Percentiles rank a stretch among this genome's conserved stretches.
phyloP scores from a whole-genome alignment of 1,140 invertebrate species.

The Macrobrachium rosenbergii region DNA sequence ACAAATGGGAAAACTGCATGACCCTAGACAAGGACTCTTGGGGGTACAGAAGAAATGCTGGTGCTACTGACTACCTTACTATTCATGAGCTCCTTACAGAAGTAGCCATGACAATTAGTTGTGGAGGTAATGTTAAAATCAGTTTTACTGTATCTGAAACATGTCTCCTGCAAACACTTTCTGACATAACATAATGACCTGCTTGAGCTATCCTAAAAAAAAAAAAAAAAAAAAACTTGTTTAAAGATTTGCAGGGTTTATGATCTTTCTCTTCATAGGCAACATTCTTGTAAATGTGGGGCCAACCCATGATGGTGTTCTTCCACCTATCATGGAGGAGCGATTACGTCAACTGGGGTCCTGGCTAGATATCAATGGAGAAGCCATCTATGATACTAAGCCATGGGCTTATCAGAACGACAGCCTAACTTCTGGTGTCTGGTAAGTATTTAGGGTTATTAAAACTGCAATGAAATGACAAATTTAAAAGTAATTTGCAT shows the following conservation, averaged over 20 bases:
- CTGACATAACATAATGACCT: too few relatives aligned
- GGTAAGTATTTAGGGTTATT: conserved; percentile 28
- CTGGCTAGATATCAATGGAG: conserved; percentile 79
- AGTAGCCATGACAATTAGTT: conserved; percentile 85
- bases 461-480: too few relatives aligned
- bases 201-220: too few relatives aligned
- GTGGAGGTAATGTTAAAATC: conserved; percentile 76
- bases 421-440: conserved; percentile 77
- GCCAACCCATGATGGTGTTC: conserved; percentile 89
- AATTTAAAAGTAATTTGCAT: too few relatives aligned
- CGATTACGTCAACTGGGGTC: conserved; percentile 6
- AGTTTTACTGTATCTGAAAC: too few relatives aligned
- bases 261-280: conserved; percentile 71
- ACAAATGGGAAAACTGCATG: conserved; percentile 95
- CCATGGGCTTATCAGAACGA: conserved; percentile 90
- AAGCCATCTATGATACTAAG: conserved; percentile 85
- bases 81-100: conserved; percentile 81
- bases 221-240: too few relatives aligned
- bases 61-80: conserved; percentile 80
- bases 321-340: conserved; percentile 83
- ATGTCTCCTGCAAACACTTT: too few relatives aligned
- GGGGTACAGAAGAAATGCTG: conserved; percentile 86
- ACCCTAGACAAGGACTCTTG: conserved; percentile 90
- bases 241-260: too few relatives aligned
- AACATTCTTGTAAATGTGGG: conserved; percentile 93